phyloP scores from a whole-genome alignment of 2,888 invertebrate genomes.

The Scaptomyza tumidula region DNA sequence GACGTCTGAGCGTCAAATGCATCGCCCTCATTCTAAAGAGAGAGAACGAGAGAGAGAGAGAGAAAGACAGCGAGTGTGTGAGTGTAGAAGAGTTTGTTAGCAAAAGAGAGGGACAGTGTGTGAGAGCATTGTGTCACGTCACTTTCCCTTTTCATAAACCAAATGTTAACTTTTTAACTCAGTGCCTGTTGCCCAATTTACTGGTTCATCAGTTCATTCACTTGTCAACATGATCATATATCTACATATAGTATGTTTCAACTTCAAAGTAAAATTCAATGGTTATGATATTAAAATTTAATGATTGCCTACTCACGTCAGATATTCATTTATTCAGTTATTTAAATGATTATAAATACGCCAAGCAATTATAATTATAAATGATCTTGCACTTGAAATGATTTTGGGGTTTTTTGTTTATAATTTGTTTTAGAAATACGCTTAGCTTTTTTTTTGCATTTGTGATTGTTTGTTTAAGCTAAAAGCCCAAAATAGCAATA shows the following conservation, averaged over 20 bases:
- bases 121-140: background rate
- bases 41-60: background rate
- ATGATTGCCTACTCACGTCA: background rate
- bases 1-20: conserved; percentile 3
- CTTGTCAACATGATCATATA: background rate
- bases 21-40: conserved; percentile 12
- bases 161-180: conserved; percentile 17
- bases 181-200: conserved; percentile 30
- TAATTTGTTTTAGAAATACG: background rate
- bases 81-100: conserved; percentile 13
- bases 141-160: conserved; percentile 47
- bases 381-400: conserved; percentile 35
- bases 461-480: conserved; percentile 15
- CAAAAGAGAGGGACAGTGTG: background rate
- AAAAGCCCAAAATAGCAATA: conserved; percentile 53
- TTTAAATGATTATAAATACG: conserved; percentile 12
- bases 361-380: conserved; percentile 14
- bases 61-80: background rate
- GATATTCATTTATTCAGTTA: conserved; percentile 14
- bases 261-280: background rate
- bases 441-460: conserved; percentile 20
- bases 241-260: no score
- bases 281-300: background rate
- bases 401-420: conserved; percentile 2
- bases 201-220: background rate